A percentile compares a stretch with the other conserved stretches of the same genome.
Conservation (phyloP, 1,140 invertebrate species). For the Penaeus japonicus region DNA sequence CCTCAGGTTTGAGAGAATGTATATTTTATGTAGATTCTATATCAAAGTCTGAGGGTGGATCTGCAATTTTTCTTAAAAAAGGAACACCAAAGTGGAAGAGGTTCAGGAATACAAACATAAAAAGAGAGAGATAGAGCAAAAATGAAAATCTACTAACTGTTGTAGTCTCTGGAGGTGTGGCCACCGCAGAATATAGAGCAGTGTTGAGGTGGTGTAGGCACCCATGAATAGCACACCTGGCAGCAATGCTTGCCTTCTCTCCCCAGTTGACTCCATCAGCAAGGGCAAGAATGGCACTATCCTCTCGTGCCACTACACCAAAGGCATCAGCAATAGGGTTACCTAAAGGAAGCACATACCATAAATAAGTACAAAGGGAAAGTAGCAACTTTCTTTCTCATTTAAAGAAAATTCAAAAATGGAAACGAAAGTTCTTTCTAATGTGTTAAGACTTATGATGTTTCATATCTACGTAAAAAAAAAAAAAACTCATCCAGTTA, state of each 20-base stretch:
- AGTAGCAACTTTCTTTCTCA: no score
- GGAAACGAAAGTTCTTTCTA: no score
- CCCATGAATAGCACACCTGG: slow-evolving; percentile 86
- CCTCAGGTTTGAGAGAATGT: no score
- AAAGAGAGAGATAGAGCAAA: neutral
- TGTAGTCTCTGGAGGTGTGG: slow-evolving; percentile 53
- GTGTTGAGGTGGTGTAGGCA: slow-evolving; percentile 86
- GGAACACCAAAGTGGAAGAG: no score
- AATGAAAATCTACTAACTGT: slow-evolving; percentile 39
- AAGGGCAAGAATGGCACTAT: slow-evolving; percentile 82
- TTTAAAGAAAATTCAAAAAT: no score
- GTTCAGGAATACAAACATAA: neutral
- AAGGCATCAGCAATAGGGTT: slow-evolving; percentile 92
- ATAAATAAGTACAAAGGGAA: neutral
- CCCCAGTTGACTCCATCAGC: slow-evolving; percentile 97
- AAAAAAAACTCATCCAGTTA: no score
- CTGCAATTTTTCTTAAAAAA: no score
- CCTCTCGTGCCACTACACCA: slow-evolving; percentile 79
- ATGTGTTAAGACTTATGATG: no score
- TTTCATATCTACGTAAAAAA: no score
- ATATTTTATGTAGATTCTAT: no score
- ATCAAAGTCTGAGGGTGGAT: no score
- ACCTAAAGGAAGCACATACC: slow-evolving; percentile 65
- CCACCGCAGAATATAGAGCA: slow-evolving; percentile 71
- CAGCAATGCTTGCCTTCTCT: slow-evolving; percentile 86